Evolutionary conservation across 2,888 invertebrate genomes (phyloP).

Genomic region (Strigamia maritima): DNA sequence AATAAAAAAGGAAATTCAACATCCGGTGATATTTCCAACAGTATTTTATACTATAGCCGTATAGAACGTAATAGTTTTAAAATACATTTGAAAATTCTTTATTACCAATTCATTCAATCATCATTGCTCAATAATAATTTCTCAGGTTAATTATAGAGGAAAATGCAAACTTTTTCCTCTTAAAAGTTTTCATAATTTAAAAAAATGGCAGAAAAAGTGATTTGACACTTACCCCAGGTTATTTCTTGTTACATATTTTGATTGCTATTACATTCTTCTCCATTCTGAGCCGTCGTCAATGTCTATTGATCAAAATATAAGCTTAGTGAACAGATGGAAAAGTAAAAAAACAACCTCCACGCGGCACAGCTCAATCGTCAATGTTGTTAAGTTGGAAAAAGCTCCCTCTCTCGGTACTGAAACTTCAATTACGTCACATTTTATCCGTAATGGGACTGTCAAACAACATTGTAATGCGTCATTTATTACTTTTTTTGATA

Average conservation of each 20-base stretch:
- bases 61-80: too few relatives aligned
- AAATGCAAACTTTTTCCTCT: too few relatives aligned
- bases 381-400: not conserved
- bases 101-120: too few relatives aligned
- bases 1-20: too few relatives aligned
- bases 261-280: not conserved
- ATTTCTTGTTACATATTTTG: not conserved
- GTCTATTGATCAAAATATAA: not conserved
- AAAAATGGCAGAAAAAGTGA: too few relatives aligned
- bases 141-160: too few relatives aligned
- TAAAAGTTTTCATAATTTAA: too few relatives aligned
- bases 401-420: not conserved
- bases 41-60: too few relatives aligned
- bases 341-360: not conserved
- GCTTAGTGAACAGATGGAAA: too few relatives aligned
- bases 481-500: not conserved
- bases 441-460: not conserved
- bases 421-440: not conserved
- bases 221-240: not conserved
- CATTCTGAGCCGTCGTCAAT: not conserved
- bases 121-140: too few relatives aligned
- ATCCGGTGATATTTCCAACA: too few relatives aligned
- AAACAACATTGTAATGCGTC: not conserved
- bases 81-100: too few relatives aligned
- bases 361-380: not conserved